A percentile compares a stretch with the other conserved stretches of the same genome.
Conservation (phyloP, 2,888 invertebrate genomes). For the Pasiphila rectangulata region DNA sequence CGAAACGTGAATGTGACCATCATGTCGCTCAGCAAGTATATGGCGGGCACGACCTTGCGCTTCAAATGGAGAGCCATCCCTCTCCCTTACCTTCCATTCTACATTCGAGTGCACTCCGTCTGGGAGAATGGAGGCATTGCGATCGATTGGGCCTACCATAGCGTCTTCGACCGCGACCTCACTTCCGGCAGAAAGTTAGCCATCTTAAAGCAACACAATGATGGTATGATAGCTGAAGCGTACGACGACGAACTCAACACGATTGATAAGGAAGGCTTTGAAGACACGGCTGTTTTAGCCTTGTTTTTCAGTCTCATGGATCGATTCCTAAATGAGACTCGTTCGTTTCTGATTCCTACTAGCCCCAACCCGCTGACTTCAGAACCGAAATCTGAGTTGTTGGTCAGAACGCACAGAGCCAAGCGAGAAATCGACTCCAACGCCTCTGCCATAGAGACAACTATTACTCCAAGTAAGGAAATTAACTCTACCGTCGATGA, state of each 20-base stretch:
- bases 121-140: constrained; percentile 80
- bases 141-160: constrained; percentile 57
- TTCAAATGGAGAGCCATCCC: constrained; percentile 73
- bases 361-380: constrained; percentile 26
- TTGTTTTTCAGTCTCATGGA: constrained; percentile 47
- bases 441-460: constrained; percentile 14
- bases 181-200: constrained; percentile 46
- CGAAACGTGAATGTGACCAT: constrained; percentile 68
- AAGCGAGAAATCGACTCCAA: constrained; percentile 43
- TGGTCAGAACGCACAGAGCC: constrained; percentile 46
- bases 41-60: constrained; percentile 72
- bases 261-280: constrained; percentile 51
- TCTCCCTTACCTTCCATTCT: constrained; percentile 66
- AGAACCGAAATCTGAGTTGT: constrained; percentile 3
- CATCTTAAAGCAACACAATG: constrained; percentile 62
- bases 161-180: constrained; percentile 40
- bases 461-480: not conserved
- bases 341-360: constrained; percentile 47
- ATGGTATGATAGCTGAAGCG: constrained; percentile 54
- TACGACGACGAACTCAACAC: constrained; percentile 50
- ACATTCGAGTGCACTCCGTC: constrained; percentile 71
- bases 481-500: constrained; percentile 3
- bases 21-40: constrained; percentile 60
- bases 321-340: constrained; percentile 52
- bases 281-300: constrained; percentile 50